phyloP scores from a whole-genome alignment of 2,888 invertebrate genomes.

The Geotrupes spiniger region DNA sequence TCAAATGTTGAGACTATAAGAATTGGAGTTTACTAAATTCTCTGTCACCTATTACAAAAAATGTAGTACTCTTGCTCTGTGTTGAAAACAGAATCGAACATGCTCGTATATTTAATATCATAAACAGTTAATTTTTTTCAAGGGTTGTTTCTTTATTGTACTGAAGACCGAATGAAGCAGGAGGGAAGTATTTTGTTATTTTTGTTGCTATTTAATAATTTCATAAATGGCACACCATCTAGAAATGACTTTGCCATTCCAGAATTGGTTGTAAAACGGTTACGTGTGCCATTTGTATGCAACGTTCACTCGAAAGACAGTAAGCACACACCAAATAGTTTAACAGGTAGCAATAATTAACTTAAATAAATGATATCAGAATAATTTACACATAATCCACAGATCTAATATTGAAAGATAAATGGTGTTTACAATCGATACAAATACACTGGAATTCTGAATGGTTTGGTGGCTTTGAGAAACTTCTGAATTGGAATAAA shows the following conservation, averaged over 20 bases:
- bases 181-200: conserved; percentile 54
- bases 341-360: conserved; percentile 38
- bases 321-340: conserved; percentile 38
- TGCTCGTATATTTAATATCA: too few species aligned
- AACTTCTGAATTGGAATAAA: conserved; percentile 41
- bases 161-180: conserved; percentile 53
- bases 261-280: conserved; percentile 45
- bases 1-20: too few species aligned
- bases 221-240: conserved; percentile 44
- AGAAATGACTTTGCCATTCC: conserved; percentile 52
- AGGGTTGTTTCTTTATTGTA: conserved; percentile 56
- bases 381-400: conserved; percentile 23
- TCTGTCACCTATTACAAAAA: too few species aligned
- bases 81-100: too few species aligned
- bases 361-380: conserved; percentile 7
- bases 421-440: conserved; percentile 43
- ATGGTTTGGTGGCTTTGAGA: conserved; percentile 46
- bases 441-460: conserved; percentile 51
- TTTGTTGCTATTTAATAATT: conserved; percentile 53
- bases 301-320: conserved; percentile 53
- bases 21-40: too few species aligned
- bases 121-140: conserved; percentile 35
- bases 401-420: conserved; percentile 35
- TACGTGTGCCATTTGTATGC: conserved; percentile 53
- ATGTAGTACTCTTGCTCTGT: too few species aligned